These are phyloP conservation scores for Cydia pomonella DNA, from an alignment of 1,140 invertebrate species.

Conservation along the genomic window DNA sequence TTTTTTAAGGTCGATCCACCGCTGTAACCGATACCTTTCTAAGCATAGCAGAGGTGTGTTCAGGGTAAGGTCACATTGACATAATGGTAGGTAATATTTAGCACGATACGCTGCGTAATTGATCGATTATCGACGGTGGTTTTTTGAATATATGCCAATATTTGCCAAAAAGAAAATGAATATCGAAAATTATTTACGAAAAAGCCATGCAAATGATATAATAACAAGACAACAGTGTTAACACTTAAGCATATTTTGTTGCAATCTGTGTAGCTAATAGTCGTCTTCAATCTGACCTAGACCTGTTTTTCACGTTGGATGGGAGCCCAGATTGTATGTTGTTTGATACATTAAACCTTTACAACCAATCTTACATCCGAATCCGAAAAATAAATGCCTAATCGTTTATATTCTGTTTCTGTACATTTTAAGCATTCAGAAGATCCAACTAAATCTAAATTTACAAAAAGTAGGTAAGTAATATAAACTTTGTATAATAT, in stretches of 20 bases:
- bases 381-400: slow-evolving; percentile 31
- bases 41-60: slow-evolving; percentile 57
- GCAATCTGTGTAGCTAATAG: slow-evolving; percentile 33
- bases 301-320: slow-evolving; percentile 62
- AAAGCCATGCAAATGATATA: neutral
- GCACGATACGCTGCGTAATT: slow-evolving; percentile 15
- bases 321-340: slow-evolving; percentile 50
- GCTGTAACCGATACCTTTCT: slow-evolving; percentile 57
- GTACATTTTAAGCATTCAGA: neutral
- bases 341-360: slow-evolving; percentile 44
- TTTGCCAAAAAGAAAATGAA: neutral
- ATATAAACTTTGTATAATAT: neutral
- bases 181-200: neutral
- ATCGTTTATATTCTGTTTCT: neutral
- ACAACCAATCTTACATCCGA: slow-evolving; percentile 36
- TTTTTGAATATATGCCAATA: neutral
- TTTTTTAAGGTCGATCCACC: slow-evolving; percentile 54
- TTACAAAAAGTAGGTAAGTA: neutral
- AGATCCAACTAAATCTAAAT: too few species aligned
- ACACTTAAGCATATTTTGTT: slow-evolving; percentile 1
- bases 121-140: neutral
- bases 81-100: slow-evolving; percentile 36
- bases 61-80: slow-evolving; percentile 39
- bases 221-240: neutral
- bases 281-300: slow-evolving; percentile 52